Conservation (phyloP, 1,140 invertebrate genomes). For the Agrypnia vestita region DNA sequence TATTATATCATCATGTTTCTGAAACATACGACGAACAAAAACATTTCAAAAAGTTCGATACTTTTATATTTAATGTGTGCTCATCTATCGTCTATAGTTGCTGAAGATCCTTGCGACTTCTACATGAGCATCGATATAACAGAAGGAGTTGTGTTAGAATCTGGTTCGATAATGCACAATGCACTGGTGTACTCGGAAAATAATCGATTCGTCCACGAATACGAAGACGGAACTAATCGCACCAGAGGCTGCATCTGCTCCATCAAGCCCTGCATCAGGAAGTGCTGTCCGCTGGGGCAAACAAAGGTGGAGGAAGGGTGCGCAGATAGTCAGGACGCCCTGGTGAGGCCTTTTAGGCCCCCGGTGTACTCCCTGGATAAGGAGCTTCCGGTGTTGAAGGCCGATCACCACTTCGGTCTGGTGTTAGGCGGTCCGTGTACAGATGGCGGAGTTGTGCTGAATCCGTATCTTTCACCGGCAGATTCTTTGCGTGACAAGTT, state of each 20-base stretch:
- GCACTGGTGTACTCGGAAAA: constrained; percentile 30
- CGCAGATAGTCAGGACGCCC: constrained; percentile 2
- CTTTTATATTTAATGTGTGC: too few species aligned
- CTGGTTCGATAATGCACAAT: constrained; percentile 42
- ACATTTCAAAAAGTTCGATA: too few species aligned
- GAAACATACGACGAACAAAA: too few species aligned
- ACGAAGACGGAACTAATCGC: background rate
- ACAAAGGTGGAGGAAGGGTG: constrained; percentile 24
- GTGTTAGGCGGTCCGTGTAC: constrained; percentile 43
- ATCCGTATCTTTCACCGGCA: constrained; percentile 17
- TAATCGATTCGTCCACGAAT: constrained; percentile 21
- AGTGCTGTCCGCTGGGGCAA: constrained; percentile 54
- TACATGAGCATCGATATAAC: constrained; percentile 53
- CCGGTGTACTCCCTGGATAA: constrained; percentile 15
- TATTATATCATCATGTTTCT: too few species aligned
- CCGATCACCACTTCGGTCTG: constrained; percentile 9
- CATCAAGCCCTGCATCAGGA: constrained; percentile 48
- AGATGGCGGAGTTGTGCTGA: constrained; percentile 29
- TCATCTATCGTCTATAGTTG: background rate
- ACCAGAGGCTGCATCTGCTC: constrained; percentile 49
- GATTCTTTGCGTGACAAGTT: background rate
- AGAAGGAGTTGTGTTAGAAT: background rate
- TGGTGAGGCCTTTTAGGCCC: constrained; percentile 48
- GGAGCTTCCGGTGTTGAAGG: constrained; percentile 3
- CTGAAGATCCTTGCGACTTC: constrained; percentile 37